These are phyloP conservation scores for Pseudomyrmex dendroicus DNA, from an alignment of 1,140 invertebrate genomes.

Conservation along the genomic window DNA sequence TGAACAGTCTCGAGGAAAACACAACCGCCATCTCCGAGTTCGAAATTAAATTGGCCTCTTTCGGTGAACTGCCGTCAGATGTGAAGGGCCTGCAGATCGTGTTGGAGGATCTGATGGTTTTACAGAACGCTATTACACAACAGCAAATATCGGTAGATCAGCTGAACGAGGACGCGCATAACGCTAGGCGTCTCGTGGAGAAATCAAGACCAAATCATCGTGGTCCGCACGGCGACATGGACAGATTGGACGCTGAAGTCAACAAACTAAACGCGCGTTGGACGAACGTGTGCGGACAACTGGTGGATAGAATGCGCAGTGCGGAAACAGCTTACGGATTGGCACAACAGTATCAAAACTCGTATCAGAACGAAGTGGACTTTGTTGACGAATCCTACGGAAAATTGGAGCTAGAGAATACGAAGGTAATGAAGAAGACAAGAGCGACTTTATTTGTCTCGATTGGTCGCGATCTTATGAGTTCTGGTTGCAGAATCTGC, in stretches of 20 bases:
- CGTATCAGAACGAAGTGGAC: constrained; percentile 93
- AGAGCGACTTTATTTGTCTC: not conserved
- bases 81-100: constrained; percentile 90
- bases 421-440: constrained; percentile 87
- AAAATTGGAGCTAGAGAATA: constrained; percentile 91
- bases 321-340: constrained; percentile 94
- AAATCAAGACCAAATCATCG: constrained; percentile 90
- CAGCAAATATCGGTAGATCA: constrained; percentile 95
- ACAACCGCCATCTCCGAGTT: constrained; percentile 95
- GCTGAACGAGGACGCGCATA: constrained; percentile 95
- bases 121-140: constrained; percentile 93
- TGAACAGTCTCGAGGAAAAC: constrained; percentile 95
- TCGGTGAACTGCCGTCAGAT: constrained; percentile 93
- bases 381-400: constrained; percentile 93
- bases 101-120: constrained; percentile 90
- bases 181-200: constrained; percentile 94
- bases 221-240: constrained; percentile 93
- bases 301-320: constrained; percentile 95
- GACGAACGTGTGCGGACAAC: constrained; percentile 95
- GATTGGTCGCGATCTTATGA: no score
- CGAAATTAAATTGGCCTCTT: constrained; percentile 94
- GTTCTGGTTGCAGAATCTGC: constrained; percentile 90
- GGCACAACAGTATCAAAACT: constrained; percentile 94
- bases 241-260: constrained; percentile 96
- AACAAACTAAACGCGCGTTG: constrained; percentile 94